Evolutionary conservation across 2,888 invertebrate species (phyloP), one percentile per base, ranked within the genome.

Genomic region (Sericinus montela): DNA sequence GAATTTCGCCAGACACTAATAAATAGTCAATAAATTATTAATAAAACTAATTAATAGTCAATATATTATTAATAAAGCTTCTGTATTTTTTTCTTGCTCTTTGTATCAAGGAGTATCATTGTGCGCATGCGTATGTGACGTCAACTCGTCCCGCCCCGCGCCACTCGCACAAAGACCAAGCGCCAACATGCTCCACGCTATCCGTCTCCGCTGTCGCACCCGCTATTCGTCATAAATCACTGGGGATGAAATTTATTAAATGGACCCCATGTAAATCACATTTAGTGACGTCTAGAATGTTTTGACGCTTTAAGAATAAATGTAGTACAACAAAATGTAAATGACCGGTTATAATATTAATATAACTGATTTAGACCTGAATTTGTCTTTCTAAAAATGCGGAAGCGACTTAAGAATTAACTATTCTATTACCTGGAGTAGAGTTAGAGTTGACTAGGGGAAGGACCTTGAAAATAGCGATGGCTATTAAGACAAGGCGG

Each of bases 51-150:
- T n/a, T 10, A n/a, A 37, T 10, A 14, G 3, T 1, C 4, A 19
- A 10, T 19, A n/a, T 11, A 4, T 2, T 38, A 25, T 10, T 14
- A 14, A 25, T n/a, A 25, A 40, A 13, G 23, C 41, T 43, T 83
- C 79, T 83, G 65, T 45, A 45, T 45, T 43, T 16, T 19, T 56
- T 39, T 9, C 49, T 7, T 80, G 59, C 54, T 72, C 86, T 85
- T 58, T 55, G 42, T 55, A 59, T 52, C 56, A 78, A 86, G 84
- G 86, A 86, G 75, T 60, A 51, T 16, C 28, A 34, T 10, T 52
- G 25, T 56, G 75, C 86, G 86, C 87, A 77, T 71, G 85, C 82
- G 86, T 72, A 69, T 15, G 65, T 86, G 85, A 85, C 86, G 86
- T 87, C 86, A 86, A 69, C 64, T 64, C 70, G 66, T 69, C 70